Evolutionary conservation across 1,140 invertebrate species (phyloP).

Genomic region (Charaxes varanes): DNA sequence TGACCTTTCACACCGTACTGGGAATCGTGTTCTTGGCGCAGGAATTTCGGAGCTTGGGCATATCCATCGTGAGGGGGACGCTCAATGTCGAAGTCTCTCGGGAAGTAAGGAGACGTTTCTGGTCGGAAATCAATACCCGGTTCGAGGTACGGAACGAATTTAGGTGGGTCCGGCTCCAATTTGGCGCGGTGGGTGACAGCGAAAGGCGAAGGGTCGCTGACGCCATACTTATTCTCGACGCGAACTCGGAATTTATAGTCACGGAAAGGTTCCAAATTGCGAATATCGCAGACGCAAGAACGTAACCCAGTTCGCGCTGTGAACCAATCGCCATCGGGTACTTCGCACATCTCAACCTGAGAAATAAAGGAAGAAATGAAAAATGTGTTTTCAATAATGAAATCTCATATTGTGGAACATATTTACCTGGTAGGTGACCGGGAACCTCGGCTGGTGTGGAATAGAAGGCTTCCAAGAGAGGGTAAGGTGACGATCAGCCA

Average conservation of each 20-base stretch:
- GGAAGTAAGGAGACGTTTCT: conserved; percentile 91
- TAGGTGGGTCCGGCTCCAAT: conserved; percentile 86
- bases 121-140: conserved; percentile 90
- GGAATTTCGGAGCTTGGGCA: conserved; percentile 86
- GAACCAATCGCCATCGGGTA: conserved; percentile 92
- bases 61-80: conserved; percentile 88
- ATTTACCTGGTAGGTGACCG: conserved; percentile 88
- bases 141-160: conserved; percentile 85
- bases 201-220: conserved; percentile 95
- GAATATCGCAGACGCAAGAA: conserved; percentile 89
- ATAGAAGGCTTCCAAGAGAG: conserved; percentile 95
- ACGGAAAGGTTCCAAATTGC: conserved; percentile 87
- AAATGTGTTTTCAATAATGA: too few relatives aligned
- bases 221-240: conserved; percentile 97
- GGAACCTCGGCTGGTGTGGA: conserved; percentile 83
- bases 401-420: too few relatives aligned
- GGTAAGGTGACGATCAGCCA: conserved; percentile 89
- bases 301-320: conserved; percentile 86
- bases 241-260: conserved; percentile 95
- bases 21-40: conserved; percentile 87
- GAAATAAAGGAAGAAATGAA: background rate
- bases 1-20: conserved; percentile 93
- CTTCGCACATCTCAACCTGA: conserved; percentile 91
- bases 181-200: conserved; percentile 87
- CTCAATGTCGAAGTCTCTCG: conserved; percentile 92